Evolutionary conservation across 2,113 vertebrate species (phyloP).

Genomic region (Bubo scandiacus): DNA sequence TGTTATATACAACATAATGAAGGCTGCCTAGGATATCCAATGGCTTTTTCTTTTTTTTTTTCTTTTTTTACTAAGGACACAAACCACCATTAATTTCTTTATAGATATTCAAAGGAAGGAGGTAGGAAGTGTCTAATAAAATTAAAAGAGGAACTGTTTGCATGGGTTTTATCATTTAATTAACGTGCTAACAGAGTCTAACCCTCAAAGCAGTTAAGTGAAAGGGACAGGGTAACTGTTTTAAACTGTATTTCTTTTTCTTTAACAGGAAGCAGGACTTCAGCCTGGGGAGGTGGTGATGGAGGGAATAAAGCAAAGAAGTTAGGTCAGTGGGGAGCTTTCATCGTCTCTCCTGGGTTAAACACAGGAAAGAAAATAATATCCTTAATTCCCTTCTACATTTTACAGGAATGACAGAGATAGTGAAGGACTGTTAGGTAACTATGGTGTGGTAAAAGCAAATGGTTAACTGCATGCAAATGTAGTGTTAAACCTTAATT

Average conservation of each 20-base stretch:
- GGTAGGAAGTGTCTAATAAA: background rate
- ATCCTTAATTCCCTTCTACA: background rate
- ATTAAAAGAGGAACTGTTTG: background rate
- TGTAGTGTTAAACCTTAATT: background rate
- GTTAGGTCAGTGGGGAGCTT: background rate
- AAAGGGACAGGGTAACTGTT: background rate
- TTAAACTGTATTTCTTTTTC: background rate
- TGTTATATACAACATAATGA: background rate
- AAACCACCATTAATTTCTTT: background rate
- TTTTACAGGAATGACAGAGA: background rate
- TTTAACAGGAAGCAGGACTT: background rate
- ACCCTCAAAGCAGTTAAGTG: background rate
- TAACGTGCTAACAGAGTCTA: background rate
- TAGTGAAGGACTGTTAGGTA: background rate
- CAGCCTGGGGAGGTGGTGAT: background rate
- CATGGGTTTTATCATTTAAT: background rate
- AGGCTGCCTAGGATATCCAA: background rate
- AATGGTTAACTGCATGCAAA: constrained; percentile 22
- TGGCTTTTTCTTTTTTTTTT: background rate
- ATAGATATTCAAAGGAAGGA: constrained; percentile 4
- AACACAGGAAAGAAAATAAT: constrained; percentile 2
- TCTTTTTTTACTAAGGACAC: background rate
- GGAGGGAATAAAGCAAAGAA: background rate
- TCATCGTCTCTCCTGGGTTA: background rate
- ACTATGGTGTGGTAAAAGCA: background rate